These are phyloP conservation scores for Ophthalmolycus amberensis DNA, from an alignment of 2,113 vertebrate genomes.

Conservation along the genomic window DNA sequence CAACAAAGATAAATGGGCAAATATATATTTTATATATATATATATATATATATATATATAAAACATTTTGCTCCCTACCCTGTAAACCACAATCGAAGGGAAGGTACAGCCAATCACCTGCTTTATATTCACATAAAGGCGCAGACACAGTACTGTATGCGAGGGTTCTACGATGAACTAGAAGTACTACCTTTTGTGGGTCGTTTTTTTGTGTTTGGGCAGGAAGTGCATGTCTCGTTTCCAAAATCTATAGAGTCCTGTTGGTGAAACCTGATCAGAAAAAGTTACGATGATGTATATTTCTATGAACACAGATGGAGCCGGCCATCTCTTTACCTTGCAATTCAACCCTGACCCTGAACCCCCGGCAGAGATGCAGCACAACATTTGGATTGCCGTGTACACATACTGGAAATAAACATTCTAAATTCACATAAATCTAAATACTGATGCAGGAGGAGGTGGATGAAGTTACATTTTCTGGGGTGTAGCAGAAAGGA, in stretches of 20 bases:
- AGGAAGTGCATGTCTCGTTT: too few relatives aligned
- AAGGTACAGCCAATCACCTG: constrained; percentile 1
- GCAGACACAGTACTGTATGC: too few relatives aligned
- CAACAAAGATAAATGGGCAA: constrained; percentile 62
- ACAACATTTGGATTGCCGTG: constrained; percentile 20
- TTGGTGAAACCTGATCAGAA: too few relatives aligned
- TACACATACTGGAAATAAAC: constrained; percentile 24
- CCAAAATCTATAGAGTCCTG: too few relatives aligned
- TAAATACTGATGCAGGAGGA: constrained; percentile 43
- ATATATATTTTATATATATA: constrained; percentile 58
- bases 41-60: not conserved
- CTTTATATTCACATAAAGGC: not conserved
- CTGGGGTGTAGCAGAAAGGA: not conserved
- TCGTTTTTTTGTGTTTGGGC: too few relatives aligned
- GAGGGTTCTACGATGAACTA: too few relatives aligned
- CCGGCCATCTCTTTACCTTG: not conserved
- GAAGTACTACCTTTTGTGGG: too few relatives aligned
- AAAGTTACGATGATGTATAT: not conserved
- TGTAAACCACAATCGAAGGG: constrained; percentile 1
- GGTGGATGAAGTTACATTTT: constrained; percentile 11
- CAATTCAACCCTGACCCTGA: not conserved
- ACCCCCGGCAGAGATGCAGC: constrained; percentile 17
- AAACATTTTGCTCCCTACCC: constrained; percentile 27
- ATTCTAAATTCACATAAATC: constrained; percentile 40
- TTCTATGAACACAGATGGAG: constrained; percentile 8